phyloP scores from a whole-genome alignment of 2,888 invertebrate genomes.

The Cryptophagus acutangulus region DNA sequence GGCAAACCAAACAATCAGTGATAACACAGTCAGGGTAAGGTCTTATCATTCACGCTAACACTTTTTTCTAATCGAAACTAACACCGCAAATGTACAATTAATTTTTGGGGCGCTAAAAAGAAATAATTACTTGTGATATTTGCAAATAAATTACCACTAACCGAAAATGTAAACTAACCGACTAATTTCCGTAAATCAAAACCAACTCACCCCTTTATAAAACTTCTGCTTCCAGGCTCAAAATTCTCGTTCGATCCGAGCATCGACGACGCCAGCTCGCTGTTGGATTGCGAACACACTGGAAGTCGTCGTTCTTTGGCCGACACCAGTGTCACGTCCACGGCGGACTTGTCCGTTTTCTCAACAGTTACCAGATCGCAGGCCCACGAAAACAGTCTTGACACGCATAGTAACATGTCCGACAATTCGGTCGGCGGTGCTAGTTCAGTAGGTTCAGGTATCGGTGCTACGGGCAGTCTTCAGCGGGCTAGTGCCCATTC shows the following conservation, averaged over 20 bases:
- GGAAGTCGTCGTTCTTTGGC: slow-evolving; percentile 76
- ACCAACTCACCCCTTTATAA: no score
- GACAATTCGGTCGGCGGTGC: slow-evolving; percentile 64
- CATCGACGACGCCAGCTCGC: slow-evolving; percentile 65
- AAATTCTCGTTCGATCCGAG: slow-evolving; percentile 62
- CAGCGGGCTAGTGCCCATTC: slow-evolving; percentile 55
- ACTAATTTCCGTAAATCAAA: no score
- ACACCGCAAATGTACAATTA: no score
- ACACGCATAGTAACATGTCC: slow-evolving; percentile 71
- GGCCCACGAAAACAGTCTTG: slow-evolving; percentile 68
- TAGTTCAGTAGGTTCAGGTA: slow-evolving; percentile 46
- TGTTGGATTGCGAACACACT: slow-evolving; percentile 54
- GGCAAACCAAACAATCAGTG: no score
- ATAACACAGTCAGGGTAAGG: no score
- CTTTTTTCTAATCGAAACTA: no score
- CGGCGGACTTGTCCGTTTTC: slow-evolving; percentile 76
- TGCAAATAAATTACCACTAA: no score
- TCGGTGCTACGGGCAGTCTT: slow-evolving; percentile 48
- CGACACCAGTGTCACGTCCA: slow-evolving; percentile 79
- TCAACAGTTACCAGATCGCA: slow-evolving; percentile 68
- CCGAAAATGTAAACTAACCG: no score
- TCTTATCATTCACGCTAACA: no score
- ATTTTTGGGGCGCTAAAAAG: no score
- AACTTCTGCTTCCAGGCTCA: slow-evolving; percentile 56
- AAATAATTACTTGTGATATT: no score